These are phyloP conservation scores for Avahi laniger DNA, from an alignment of 2,797 vertebrate genomes.

Conservation along the genomic window DNA sequence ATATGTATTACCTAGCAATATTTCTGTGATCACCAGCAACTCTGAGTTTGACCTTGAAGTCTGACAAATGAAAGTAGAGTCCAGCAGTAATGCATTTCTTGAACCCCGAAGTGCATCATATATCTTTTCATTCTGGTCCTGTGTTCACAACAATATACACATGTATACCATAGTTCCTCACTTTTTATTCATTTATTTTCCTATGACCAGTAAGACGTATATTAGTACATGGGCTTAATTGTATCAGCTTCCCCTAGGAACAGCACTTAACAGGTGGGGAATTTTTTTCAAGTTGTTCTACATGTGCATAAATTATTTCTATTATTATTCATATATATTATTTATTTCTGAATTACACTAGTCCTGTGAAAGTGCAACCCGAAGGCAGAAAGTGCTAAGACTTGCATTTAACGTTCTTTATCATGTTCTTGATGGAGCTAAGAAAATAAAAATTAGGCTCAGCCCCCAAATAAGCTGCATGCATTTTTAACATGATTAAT, in stretches of 20 bases:
- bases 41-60: slow-evolving; percentile 38
- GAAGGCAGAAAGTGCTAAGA: slow-evolving; percentile 61
- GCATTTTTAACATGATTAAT: slow-evolving; percentile 76
- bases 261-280: slow-evolving; percentile 61
- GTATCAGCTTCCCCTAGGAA: slow-evolving; percentile 36
- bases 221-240: slow-evolving; percentile 44
- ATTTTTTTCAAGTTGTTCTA: slow-evolving; percentile 79
- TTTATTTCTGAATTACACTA: slow-evolving; percentile 81
- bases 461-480: slow-evolving; percentile 72
- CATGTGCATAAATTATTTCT: slow-evolving; percentile 83
- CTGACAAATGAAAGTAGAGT: slow-evolving; percentile 42
- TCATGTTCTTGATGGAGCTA: slow-evolving; percentile 68
- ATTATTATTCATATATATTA: slow-evolving; percentile 79
- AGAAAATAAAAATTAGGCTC: slow-evolving; percentile 63
- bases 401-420: slow-evolving; percentile 71
- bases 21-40: slow-evolving; percentile 41
- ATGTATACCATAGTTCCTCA: slow-evolving; percentile 7
- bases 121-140: slow-evolving; percentile 30
- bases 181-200: slow-evolving; percentile 57
- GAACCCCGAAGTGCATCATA: neutral
- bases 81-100: slow-evolving; percentile 32
- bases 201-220: slow-evolving; percentile 39
- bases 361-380: slow-evolving; percentile 80
- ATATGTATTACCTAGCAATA: slow-evolving; percentile 44
- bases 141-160: slow-evolving; percentile 27